A percentile compares a stretch with the other conserved stretches of the same genome.
phyloP scores from a whole-genome alignment of 1,140 invertebrate genomes.

The Sitophilus oryzae region DNA sequence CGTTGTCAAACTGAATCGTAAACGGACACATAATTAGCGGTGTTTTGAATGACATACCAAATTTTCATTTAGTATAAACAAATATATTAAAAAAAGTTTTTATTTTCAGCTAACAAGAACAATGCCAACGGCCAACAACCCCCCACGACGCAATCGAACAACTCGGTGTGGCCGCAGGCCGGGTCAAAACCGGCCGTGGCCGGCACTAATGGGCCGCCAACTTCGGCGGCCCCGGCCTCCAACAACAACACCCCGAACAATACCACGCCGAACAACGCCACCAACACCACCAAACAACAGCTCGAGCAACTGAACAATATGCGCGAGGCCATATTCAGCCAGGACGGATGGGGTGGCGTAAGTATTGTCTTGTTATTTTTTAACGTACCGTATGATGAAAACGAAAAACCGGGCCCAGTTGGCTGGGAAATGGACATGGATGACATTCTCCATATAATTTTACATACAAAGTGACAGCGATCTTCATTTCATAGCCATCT shows the following conservation, averaged over 20 bases:
- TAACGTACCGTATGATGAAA: too few relatives aligned
- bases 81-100: neutral
- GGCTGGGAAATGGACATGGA: too few relatives aligned
- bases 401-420: too few relatives aligned
- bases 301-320: conserved; percentile 83
- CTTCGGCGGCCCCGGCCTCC: conserved; percentile 16
- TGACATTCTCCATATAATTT: conserved; percentile 1
- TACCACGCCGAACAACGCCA: conserved; percentile 29
- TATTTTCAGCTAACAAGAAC: conserved; percentile 38
- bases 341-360: conserved; percentile 91
- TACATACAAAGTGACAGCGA: too few relatives aligned
- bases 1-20: too few relatives aligned
- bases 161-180: conserved; percentile 32
- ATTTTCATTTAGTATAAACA: neutral
- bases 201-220: conserved; percentile 21
- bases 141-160: conserved; percentile 36
- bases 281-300: conserved; percentile 71
- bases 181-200: conserved; percentile 29
- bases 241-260: conserved; percentile 27
- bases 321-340: conserved; percentile 84
- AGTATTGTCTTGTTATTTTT: conserved; percentile 43
- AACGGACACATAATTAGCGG: too few relatives aligned
- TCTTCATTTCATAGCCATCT: too few relatives aligned
- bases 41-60: neutral
- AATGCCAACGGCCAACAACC: conserved; percentile 42